phyloP scores from a whole-genome alignment of 2,888 invertebrate species.

The Cactoblastis cactorum region DNA sequence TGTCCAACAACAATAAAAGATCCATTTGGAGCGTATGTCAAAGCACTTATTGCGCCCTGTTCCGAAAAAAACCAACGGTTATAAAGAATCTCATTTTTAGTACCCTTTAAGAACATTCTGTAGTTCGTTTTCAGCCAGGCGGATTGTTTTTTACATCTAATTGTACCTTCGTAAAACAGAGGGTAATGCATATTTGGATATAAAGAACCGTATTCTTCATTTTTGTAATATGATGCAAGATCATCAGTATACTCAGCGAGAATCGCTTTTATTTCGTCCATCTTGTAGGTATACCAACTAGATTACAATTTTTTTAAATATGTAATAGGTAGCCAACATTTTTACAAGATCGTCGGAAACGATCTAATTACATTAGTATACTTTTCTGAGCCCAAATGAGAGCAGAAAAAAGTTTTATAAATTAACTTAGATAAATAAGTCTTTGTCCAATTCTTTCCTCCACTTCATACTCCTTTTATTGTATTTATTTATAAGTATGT shows the following conservation, averaged over 20 bases:
- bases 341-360: too few species aligned
- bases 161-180: constrained; percentile 42
- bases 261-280: constrained; percentile 35
- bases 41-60: constrained; percentile 51
- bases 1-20: constrained; percentile 61
- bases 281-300: constrained; percentile 17
- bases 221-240: constrained; percentile 38
- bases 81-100: constrained; percentile 45
- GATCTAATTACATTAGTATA: too few species aligned
- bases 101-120: constrained; percentile 42
- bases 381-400: too few species aligned
- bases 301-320: background rate
- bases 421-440: too few species aligned
- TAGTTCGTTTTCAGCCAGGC: constrained; percentile 49
- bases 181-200: constrained; percentile 50
- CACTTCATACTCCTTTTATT: too few species aligned
- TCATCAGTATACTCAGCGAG: constrained; percentile 36
- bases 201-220: constrained; percentile 29
- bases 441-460: too few species aligned
- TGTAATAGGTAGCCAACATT: too few species aligned
- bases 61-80: constrained; percentile 55
- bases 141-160: constrained; percentile 26
- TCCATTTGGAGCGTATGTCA: constrained; percentile 64
- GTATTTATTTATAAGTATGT: too few species aligned
- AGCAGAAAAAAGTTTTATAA: too few species aligned